A percentile compares a stretch with the other conserved stretches of the same genome.
These are phyloP conservation scores for Hoplodrina blanda DNA, from an alignment of 2,888 invertebrate species.

Conservation along the genomic window DNA sequence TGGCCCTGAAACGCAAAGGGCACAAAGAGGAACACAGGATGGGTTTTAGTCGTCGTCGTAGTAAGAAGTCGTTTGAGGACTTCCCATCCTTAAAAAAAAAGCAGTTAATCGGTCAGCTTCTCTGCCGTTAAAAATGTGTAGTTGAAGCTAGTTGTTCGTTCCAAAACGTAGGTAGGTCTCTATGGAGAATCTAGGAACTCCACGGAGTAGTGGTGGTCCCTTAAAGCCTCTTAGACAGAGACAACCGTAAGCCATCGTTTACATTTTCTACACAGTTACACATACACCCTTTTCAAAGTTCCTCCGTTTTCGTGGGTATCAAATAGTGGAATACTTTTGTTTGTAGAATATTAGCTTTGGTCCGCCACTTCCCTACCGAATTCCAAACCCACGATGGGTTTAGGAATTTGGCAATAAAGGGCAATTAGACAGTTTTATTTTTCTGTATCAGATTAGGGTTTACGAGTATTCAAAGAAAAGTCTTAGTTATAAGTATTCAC, in stretches of 20 bases:
- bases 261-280: slow-evolving; percentile 44
- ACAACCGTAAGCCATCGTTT: slow-evolving; percentile 3
- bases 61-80: too few relatives aligned
- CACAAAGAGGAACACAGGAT: too few relatives aligned
- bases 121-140: too few relatives aligned
- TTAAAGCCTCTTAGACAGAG: slow-evolving; percentile 10
- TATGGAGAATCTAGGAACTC: too few relatives aligned
- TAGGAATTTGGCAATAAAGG: slow-evolving; percentile 52
- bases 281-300: slow-evolving; percentile 46
- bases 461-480: not conserved
- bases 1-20: too few relatives aligned
- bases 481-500: too few relatives aligned
- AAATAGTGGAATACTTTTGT: slow-evolving; percentile 58
- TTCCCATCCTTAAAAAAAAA: too few relatives aligned
- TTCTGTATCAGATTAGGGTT: not conserved
- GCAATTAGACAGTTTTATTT: slow-evolving; percentile 37
- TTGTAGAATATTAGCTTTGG: slow-evolving; percentile 53
- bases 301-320: slow-evolving; percentile 24
- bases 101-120: too few relatives aligned
- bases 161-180: too few relatives aligned
- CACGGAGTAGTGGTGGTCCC: not conserved
- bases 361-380: slow-evolving; percentile 35
- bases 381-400: slow-evolving; percentile 46
- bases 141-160: too few relatives aligned
- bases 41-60: too few relatives aligned